These are phyloP conservation scores for Chymomyza costata DNA, from an alignment of 1,140 invertebrate genomes.

Conservation along the genomic window DNA sequence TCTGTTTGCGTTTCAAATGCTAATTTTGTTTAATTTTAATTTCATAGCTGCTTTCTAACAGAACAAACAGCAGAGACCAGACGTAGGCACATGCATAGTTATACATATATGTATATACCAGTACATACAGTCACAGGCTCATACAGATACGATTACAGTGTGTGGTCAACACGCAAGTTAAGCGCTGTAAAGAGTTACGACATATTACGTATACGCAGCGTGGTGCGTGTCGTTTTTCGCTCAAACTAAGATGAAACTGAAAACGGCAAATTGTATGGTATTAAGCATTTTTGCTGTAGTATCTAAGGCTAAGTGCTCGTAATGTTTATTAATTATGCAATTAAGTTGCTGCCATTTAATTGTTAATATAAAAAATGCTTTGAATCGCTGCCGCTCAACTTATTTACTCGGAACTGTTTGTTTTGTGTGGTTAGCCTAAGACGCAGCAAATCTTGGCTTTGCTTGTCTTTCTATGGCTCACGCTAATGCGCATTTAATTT, in stretches of 20 bases:
- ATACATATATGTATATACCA: no score
- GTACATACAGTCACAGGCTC: no score
- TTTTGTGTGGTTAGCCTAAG: background rate
- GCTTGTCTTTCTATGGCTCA: constrained; percentile 51
- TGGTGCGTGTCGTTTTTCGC: constrained; percentile 40
- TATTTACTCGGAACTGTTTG: constrained; percentile 10
- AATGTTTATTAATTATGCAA: constrained; percentile 73
- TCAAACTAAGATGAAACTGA: constrained; percentile 25
- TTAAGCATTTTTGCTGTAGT: constrained; percentile 58
- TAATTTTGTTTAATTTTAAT: constrained; percentile 23
- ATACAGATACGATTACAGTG: no score
- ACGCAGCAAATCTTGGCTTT: background rate
- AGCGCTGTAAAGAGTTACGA: no score
- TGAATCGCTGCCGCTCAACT: constrained; percentile 19
- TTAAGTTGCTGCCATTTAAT: constrained; percentile 66
- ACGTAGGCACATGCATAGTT: no score
- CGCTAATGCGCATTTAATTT: constrained; percentile 73
- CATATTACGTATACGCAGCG: constrained; percentile 29
- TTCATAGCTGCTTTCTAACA: no score
- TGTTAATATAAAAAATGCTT: constrained; percentile 46
- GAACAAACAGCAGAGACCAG: no score
- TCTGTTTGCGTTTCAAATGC: constrained; percentile 31
- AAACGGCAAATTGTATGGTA: constrained; percentile 64
- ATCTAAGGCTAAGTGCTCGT: constrained; percentile 68
- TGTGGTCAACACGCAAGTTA: no score